A percentile compares a stretch with the other conserved stretches of the same genome.
phyloP scores from a whole-genome alignment of 1,140 invertebrate genomes.

The Zelostemma sp. region DNA sequence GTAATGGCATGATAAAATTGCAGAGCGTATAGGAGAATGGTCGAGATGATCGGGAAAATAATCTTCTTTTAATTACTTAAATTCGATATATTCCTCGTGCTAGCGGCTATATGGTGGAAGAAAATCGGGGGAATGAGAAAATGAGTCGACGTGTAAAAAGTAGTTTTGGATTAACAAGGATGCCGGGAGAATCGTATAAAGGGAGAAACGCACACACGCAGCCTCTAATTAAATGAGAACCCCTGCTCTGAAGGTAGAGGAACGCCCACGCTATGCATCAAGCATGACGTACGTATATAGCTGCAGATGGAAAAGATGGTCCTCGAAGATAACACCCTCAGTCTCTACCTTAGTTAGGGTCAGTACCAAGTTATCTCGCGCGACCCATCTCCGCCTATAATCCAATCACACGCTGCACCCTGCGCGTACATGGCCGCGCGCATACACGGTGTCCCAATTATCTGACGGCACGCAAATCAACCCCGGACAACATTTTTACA shows the following conservation, averaged over 20 bases:
- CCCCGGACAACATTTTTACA: too few species aligned
- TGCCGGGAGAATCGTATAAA: slow-evolving; percentile 18
- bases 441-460: slow-evolving; percentile 61
- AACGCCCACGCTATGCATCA: slow-evolving; percentile 71
- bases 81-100: too few species aligned
- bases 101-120: neutral
- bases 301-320: slow-evolving; percentile 68
- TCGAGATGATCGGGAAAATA: too few species aligned
- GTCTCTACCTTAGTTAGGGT: slow-evolving; percentile 65
- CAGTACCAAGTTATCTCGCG: slow-evolving; percentile 67
- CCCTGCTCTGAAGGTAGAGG: slow-evolving; percentile 55
- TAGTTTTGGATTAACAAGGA: slow-evolving; percentile 19
- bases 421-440: slow-evolving; percentile 3
- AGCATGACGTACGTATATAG: slow-evolving; percentile 65
- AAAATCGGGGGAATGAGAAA: neutral
- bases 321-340: slow-evolving; percentile 66
- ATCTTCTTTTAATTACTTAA: too few species aligned
- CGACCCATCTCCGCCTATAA: slow-evolving; percentile 70
- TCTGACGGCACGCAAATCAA: slow-evolving; percentile 32
- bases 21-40: slow-evolving; percentile 1
- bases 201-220: slow-evolving; percentile 34
- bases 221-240: slow-evolving; percentile 49
- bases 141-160: slow-evolving; percentile 6
- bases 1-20: slow-evolving; percentile 23
- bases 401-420: slow-evolving; percentile 67